Base-by-base conservation (phyloP, 2,797 vertebrate species). In the Erethizon dorsatum region DNA sequence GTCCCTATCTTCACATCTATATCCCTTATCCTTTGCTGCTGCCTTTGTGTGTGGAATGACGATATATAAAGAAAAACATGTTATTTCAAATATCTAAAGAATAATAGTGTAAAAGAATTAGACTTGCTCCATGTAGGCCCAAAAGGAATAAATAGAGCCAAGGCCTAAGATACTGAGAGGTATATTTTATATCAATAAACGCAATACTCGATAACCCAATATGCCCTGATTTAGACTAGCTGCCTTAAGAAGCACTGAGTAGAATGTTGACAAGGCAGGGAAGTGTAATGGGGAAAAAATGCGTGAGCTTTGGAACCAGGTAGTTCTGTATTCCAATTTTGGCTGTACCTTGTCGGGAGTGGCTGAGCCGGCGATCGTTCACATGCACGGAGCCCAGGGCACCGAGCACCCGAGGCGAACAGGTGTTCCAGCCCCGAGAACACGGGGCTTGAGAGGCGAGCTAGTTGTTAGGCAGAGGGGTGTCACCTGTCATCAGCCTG, bases 41-140 rank as follows among this genome's bases (percentile, higher is more conserved):
- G 0, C 33, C 33, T 91, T 63, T 94, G 52, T 93, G 45, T 75
- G 11, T 79, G 1, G 45, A 87, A 86, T 80, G 57, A 45, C 63
- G 83, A 86, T 86, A 50, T 83, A 6, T 83, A 69, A 86, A 56
- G 28, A 82, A 41, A 69, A 90, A 24, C 1, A n/a, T 59, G 11
- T 52, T 94, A 67, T 79, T 96, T 83, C 26, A 24, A 54, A 45
- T 61, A 80, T 73, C 41, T 96, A 80, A 91, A 89, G 61, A 88
- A 83, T 41, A 71, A 28, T 78, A 31, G 28, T 73, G 0, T 56
- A 54, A 54, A 79, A 26, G 28, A 87, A 88, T 75, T 71, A 78
- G 28, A 83, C 11, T 96, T 88, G 45, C 77, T 71, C 10, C 47
- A 31, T 63, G 11, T 59, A 57, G 77, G 17, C 17, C 28, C 37